Conservation (phyloP, 2,888 invertebrate genomes). For the Campoplex nolae region DNA sequence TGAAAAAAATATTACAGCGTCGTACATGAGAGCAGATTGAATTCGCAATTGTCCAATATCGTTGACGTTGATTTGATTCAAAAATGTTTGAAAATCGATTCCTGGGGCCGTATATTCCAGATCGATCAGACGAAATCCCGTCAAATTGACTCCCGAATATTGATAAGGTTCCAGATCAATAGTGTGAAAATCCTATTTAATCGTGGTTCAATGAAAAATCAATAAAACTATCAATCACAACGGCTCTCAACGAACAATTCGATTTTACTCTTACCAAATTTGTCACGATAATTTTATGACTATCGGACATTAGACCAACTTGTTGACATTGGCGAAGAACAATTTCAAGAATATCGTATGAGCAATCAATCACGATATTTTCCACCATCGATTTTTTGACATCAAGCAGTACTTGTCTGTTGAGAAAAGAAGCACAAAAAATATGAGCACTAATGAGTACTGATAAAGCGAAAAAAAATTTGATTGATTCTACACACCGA, state of each 20-base stretch:
- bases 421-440: neutral
- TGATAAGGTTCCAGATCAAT: slow-evolving; percentile 92
- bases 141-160: slow-evolving; percentile 93
- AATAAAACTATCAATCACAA: neutral
- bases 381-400: slow-evolving; percentile 90
- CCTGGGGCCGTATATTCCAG: slow-evolving; percentile 86
- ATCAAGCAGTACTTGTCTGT: slow-evolving; percentile 88
- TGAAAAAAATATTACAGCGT: slow-evolving; percentile 93
- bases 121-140: slow-evolving; percentile 89
- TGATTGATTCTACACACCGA: slow-evolving; percentile 48
- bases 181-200: slow-evolving; percentile 90
- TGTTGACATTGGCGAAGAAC: slow-evolving; percentile 92
- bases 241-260: neutral
- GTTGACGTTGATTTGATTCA: slow-evolving; percentile 71
- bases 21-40: slow-evolving; percentile 93
- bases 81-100: slow-evolving; percentile 82
- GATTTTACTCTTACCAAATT: slow-evolving; percentile 85
- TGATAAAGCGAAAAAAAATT: neutral
- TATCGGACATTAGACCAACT: slow-evolving; percentile 93
- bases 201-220: neutral
- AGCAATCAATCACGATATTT: slow-evolving; percentile 92
- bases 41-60: slow-evolving; percentile 85
- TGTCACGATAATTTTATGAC: slow-evolving; percentile 92
- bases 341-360: slow-evolving; percentile 86
- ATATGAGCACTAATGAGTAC: neutral